Evolutionary conservation across 1,140 invertebrate genomes (phyloP).

Genomic region (Antheraea mylitta): DNA sequence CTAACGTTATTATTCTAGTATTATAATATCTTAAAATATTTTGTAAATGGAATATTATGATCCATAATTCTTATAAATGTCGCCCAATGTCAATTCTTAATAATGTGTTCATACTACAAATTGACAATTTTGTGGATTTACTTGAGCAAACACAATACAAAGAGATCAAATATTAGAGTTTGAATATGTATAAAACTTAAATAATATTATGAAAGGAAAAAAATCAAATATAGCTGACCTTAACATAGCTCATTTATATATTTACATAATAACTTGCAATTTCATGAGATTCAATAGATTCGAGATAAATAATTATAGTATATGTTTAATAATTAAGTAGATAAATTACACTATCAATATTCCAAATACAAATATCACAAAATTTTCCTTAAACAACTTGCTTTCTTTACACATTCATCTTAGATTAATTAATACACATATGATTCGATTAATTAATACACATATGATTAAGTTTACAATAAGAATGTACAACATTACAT

Average conservation of each 20-base stretch:
- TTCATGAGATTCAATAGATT: neutral
- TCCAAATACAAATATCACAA: slow-evolving; percentile 78
- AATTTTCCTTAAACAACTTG: slow-evolving; percentile 66
- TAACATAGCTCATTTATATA: neutral
- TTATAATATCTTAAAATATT: slow-evolving; percentile 58
- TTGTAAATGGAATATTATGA: slow-evolving; percentile 76
- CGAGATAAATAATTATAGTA: neutral
- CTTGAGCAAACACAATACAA: slow-evolving; percentile 32
- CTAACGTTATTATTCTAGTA: slow-evolving; percentile 61
- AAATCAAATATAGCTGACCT: neutral
- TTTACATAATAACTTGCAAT: neutral
- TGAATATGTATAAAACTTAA: neutral
- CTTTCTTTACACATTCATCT: slow-evolving; percentile 70
- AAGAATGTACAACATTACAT: slow-evolving; percentile 33
- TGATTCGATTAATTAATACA: slow-evolving; percentile 64
- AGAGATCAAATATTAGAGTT: slow-evolving; percentile 27
- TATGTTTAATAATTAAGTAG: neutral
- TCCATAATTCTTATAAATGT: slow-evolving; percentile 13
- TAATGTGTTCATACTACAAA: neutral
- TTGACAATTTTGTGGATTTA: neutral
- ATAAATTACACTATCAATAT: slow-evolving; percentile 51
- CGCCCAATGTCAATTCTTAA: neutral
- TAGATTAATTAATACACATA: slow-evolving; percentile 67
- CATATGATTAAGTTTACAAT: slow-evolving; percentile 62
- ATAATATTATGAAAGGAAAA: neutral